phyloP scores from a whole-genome alignment of 2,888 invertebrate genomes.

The Globia sparganii region DNA sequence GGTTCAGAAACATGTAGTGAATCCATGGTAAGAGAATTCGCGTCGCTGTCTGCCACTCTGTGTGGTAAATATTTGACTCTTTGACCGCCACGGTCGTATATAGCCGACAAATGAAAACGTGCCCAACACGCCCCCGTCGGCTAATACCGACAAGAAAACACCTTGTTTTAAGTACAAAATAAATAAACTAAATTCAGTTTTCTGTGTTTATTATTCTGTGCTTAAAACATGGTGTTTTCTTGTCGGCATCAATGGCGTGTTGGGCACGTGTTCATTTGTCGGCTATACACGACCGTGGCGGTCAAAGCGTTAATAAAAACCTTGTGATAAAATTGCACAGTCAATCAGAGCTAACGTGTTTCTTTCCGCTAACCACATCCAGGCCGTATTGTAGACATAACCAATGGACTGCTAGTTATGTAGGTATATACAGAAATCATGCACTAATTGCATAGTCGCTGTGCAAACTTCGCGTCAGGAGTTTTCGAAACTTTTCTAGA shows the following conservation, averaged over 20 bases:
- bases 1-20: neutral
- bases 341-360: constrained; percentile 10
- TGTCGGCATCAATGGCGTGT: too few relatives aligned
- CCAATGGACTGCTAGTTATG: constrained; percentile 16
- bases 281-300: too few relatives aligned
- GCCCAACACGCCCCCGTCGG: too few relatives aligned
- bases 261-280: too few relatives aligned
- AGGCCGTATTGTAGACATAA: constrained; percentile 35
- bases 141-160: too few relatives aligned
- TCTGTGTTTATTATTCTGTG: too few relatives aligned
- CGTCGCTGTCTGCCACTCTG: neutral
- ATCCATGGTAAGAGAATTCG: neutral
- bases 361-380: constrained; percentile 36
- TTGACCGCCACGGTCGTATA: too few relatives aligned
- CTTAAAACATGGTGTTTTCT: too few relatives aligned
- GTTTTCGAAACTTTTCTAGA: constrained; percentile 15
- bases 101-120: too few relatives aligned
- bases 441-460: constrained; percentile 40
- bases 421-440: constrained; percentile 46
- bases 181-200: too few relatives aligned
- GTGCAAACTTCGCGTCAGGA: constrained; percentile 4
- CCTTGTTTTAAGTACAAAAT: too few relatives aligned
- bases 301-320: neutral
- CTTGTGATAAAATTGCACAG: neutral
- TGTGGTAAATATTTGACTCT: neutral